These are phyloP conservation scores for Meganola albula DNA, from an alignment of 2,888 invertebrate species.

Conservation along the genomic window DNA sequence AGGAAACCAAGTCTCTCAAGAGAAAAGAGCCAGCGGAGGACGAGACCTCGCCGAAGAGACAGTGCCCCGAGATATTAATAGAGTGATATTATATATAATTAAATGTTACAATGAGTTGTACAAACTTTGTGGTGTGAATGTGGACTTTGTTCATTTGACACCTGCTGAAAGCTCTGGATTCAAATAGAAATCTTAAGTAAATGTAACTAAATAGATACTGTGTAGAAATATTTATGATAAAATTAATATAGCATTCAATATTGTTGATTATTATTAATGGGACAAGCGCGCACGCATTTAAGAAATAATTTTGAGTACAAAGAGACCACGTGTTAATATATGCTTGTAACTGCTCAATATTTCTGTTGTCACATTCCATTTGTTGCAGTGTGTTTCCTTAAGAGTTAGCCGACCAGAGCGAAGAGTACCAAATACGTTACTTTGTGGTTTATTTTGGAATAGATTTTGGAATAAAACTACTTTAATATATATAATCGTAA, in stretches of 20 bases:
- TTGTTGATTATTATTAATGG: slow-evolving; percentile 49
- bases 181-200: slow-evolving; percentile 41
- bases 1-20: slow-evolving; percentile 50
- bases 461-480: slow-evolving; percentile 58
- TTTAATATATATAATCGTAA: slow-evolving; percentile 33
- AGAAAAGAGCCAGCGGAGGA: slow-evolving; percentile 56
- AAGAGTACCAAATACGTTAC: slow-evolving; percentile 65
- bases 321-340: slow-evolving; percentile 33
- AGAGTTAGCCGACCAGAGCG: slow-evolving; percentile 48
- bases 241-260: slow-evolving; percentile 52
- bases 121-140: slow-evolving; percentile 41
- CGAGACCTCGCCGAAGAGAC: slow-evolving; percentile 64
- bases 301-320: slow-evolving; percentile 41
- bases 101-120: slow-evolving; percentile 29
- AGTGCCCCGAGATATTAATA: slow-evolving; percentile 56
- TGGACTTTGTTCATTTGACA: slow-evolving; percentile 42
- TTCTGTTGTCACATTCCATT: slow-evolving; percentile 61
- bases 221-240: slow-evolving; percentile 63
- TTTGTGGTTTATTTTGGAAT: slow-evolving; percentile 64
- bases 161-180: slow-evolving; percentile 46
- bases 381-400: slow-evolving; percentile 37
- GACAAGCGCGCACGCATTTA: slow-evolving; percentile 34
- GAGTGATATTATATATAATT: slow-evolving; percentile 40
- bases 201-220: slow-evolving; percentile 43
- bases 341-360: slow-evolving; percentile 33